These are phyloP conservation scores for Trisateles emortualis DNA, from an alignment of 2,888 invertebrate genomes.

Conservation along the genomic window DNA sequence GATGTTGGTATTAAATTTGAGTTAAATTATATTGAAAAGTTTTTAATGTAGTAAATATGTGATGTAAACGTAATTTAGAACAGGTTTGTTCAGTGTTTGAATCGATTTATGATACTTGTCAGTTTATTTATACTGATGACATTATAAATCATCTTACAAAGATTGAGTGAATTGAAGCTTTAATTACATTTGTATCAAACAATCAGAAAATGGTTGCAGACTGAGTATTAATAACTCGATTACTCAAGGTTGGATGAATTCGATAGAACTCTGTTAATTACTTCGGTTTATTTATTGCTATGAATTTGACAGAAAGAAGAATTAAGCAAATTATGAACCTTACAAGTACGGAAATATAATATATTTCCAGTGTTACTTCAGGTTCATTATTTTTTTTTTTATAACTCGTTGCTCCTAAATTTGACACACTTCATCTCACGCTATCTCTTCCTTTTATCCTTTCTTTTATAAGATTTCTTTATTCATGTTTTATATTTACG, in stretches of 20 bases:
- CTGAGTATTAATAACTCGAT: constrained; percentile 7
- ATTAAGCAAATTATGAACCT: no score
- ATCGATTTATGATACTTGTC: constrained; percentile 24
- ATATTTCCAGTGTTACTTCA: no score
- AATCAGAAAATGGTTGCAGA: constrained; percentile 4
- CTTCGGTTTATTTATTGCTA: neutral
- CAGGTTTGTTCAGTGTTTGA: constrained; percentile 22
- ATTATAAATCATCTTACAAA: constrained; percentile 34
- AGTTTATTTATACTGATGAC: constrained; percentile 42
- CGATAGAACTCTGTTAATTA: neutral
- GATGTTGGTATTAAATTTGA: neutral
- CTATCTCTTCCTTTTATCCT: no score
- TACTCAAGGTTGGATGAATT: constrained; percentile 3
- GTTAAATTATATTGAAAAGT: neutral
- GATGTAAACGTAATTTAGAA: constrained; percentile 18
- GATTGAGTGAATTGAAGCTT: constrained; percentile 24
- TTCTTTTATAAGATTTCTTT: no score
- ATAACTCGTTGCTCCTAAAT: no score
- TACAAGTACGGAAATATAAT: no score
- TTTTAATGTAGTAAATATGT: constrained; percentile 12
- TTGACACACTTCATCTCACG: no score
- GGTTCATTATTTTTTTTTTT: no score
- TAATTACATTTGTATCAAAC: constrained; percentile 23
- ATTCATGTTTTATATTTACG: no score
- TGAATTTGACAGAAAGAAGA: no score